Conservation (phyloP, 2,797 vertebrate species). For the Sebastes taczanowskii region DNA sequence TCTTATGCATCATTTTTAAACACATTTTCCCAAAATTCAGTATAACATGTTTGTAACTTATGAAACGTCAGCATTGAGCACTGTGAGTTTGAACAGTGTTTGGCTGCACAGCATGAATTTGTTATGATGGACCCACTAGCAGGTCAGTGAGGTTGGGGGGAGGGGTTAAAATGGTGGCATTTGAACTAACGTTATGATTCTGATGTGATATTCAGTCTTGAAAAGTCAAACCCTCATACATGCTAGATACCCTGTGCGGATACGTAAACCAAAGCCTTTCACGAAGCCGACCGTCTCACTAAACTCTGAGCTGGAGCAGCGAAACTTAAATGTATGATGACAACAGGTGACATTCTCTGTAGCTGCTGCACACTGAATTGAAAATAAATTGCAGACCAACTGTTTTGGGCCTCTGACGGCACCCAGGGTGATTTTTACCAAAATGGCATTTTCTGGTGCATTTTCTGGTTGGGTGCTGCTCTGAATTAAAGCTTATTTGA, state of each 20-base stretch:
- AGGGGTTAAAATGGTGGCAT: not conserved
- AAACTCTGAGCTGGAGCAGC: not conserved
- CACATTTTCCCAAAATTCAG: not conserved
- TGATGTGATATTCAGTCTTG: not conserved
- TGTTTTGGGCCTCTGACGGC: slow-evolving; percentile 45
- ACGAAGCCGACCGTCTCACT: not conserved
- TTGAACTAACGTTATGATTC: slow-evolving; percentile 9
- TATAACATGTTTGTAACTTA: not conserved
- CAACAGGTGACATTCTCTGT: slow-evolving; percentile 58
- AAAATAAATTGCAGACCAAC: slow-evolving; percentile 47
- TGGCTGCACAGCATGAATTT: not conserved
- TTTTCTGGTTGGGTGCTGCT: slow-evolving; percentile 50
- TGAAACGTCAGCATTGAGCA: not conserved
- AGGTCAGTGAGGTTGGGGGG: not conserved
- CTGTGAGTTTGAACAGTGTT: not conserved
- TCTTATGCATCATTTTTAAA: not conserved
- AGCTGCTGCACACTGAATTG: slow-evolving; percentile 44
- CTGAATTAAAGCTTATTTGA: slow-evolving; percentile 50
- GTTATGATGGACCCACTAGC: not conserved
- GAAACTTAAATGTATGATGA: slow-evolving; percentile 38
- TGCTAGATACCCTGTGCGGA: not conserved
- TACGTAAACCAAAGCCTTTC: not conserved
- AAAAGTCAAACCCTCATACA: slow-evolving; percentile 1
- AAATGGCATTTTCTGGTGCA: slow-evolving; percentile 52
- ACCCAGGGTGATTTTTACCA: slow-evolving; percentile 40